Base-by-base conservation (phyloP, 2,888 invertebrate species). In the Ennomos erosarius region DNA sequence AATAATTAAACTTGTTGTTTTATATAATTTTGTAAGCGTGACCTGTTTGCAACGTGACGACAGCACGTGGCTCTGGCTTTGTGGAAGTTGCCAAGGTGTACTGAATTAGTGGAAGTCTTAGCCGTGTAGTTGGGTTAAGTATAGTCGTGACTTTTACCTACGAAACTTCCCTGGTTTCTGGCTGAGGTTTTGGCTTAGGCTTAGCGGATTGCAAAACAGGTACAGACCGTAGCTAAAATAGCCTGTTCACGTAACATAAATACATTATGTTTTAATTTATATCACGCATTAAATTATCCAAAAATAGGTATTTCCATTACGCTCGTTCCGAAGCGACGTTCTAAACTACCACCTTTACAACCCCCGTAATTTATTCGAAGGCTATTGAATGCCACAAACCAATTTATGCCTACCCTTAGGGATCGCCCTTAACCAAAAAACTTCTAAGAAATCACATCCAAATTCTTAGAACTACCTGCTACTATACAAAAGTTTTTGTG, bases 391-490 rank as follows among this genome's bases (percentile, higher is more conserved):
- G 62, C 59, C 65, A 64, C 64, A 65, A 67, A 67, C 65, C 64
- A 62, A 64, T 67, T 68, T 69, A 68, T 60, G 71, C 62, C 71
- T 67, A 49, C 64, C 59, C 66, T 53, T 50, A 68, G 71, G 76
- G 76, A 71, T 71, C 59, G 62, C 65, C 67, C 71, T 62, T 58
- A 62, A 65, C 66, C 62, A 64, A 76, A 79, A 81, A 74, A 74
- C 60, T 86, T 86, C 86, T 68, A 8, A 78, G 86, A 86, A 86
- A 74, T 71, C 70, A 67, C 64, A 61, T 62, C 62, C 62, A 58
- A 72, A 72, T 86, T 85, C 85, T 75, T 33, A 69, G 85, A 85
- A 84, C 79, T 82, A 82, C 82, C 84, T 81, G 79, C 79, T 75
- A 68, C 73, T 53, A 65, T 59, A 76, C 70, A 72, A 80, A 79